Evolutionary conservation across 1,140 invertebrate genomes (phyloP), one percentile per base, ranked within the genome.

Genomic region (Scylla paramamosain): DNA sequence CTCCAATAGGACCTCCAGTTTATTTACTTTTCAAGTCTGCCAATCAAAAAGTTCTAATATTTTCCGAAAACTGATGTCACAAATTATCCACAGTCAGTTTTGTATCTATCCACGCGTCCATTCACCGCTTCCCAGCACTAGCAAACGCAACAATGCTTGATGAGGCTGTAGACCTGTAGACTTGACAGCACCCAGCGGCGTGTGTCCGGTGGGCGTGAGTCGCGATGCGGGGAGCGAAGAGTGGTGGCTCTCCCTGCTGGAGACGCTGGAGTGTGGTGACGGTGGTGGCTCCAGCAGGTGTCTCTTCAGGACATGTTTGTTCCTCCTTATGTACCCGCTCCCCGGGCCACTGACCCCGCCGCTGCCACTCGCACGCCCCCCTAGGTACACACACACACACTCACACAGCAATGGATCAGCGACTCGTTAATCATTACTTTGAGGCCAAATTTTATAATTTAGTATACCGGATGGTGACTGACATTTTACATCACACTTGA

Each of bases 261-360:
- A 48, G n/a, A 48, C 39, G 39, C 12, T 4, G 89, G 32, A 28
- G 59, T 91, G 90, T 77, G 31, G 29, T 46, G 52, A 39, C 29
- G 20, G 31, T 77, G 32, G 39, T 32, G 14, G 52, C 59, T 91
- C 52, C 52, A n/a, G 52, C 90, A 91, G 90, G 29, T 31, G 29
- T 91, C 59, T 32, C n/a, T 16, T 0, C 28, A 31, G 52, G 59
- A 77, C 29, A 91, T 77, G 28, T 77, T 39, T 77, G 52, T 59
- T 77, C 90, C 12, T 20, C 90, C 29, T 59, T 77, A 67, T 77
- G 39, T 91, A 59, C 67, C 67, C 67, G 67, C 67, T 77, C 25
- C 67, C 67, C 20, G 12, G 67, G 67, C 67, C 67, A n/a, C 67
- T 77, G 67, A 77, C 67, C 67, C 67, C 67, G 67, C 67, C 67